phyloP scores from a whole-genome alignment of 2,888 invertebrate genomes.

The Leptopilina drosophilae region DNA sequence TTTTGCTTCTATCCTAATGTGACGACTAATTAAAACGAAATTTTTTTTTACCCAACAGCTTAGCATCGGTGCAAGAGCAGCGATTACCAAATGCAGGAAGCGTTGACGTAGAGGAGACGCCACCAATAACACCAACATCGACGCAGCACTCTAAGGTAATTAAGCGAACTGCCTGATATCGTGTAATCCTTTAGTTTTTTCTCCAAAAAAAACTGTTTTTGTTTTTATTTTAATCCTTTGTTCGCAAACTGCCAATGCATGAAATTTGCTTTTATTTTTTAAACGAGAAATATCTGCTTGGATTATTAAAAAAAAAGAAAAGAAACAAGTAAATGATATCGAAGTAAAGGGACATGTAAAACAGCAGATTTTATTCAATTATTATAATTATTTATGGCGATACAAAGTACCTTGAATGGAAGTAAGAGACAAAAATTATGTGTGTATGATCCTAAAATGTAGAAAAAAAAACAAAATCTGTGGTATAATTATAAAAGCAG shows the following conservation, averaged over 20 bases:
- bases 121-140: constrained; percentile 81
- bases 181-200: constrained; percentile 47
- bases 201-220: constrained; percentile 12
- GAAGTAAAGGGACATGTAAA: constrained; percentile 12
- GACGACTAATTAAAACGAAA: not conserved
- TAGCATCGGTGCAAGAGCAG: constrained; percentile 98
- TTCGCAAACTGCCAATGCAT: constrained; percentile 56
- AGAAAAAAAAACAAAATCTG: constrained; percentile 10
- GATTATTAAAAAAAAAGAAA: constrained; percentile 35
- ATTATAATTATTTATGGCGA: not conserved
- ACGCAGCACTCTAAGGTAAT: constrained; percentile 87
- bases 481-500: constrained; percentile 29
- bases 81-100: constrained; percentile 85
- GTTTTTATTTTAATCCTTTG: constrained; percentile 49
- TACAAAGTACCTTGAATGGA: constrained; percentile 16
- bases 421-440: constrained; percentile 13
- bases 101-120: constrained; percentile 79
- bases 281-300: constrained; percentile 47
- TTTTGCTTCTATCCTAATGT: too few species aligned
- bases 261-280: constrained; percentile 51
- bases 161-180: constrained; percentile 52
- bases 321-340: not conserved
- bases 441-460: not conserved
- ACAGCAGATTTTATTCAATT: constrained; percentile 28
- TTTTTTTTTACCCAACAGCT: constrained; percentile 78